Evolutionary conservation across 2,888 invertebrate species (phyloP), one percentile per base, ranked within the genome.

Genomic region (Lycocerus yunnanus): DNA sequence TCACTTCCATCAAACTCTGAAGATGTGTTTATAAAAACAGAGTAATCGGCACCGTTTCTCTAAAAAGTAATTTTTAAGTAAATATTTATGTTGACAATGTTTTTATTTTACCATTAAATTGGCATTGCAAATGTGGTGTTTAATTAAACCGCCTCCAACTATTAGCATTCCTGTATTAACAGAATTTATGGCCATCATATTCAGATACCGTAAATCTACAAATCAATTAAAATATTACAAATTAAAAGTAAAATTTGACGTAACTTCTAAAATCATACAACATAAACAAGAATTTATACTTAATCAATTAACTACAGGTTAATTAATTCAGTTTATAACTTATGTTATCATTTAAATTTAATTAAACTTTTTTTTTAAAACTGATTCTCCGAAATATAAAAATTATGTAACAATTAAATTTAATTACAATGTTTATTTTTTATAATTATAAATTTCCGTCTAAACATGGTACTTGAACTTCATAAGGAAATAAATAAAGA

Each of bases 91-190:
- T 13, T 61, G n/a, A n/a, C 6, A 13, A 15, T 18, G 16, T 18
- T 63, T 63, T 8, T 18, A 63, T 20, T 8, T 16, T 88, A 93
- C 93, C 99, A 99, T 99, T 72, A 99, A 90, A 90, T 99, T 99
- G 1, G 99, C 98, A 90, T 99, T 99, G 88, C 97, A 98, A 81
- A 99, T 98, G 85, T 99, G 99, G 88, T 99, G 99, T 87, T 99
- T 99, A n/a, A 99, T 90, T 0, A 99, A 89, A 9, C 98, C 98
- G 1, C 98, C 98, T 3, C 99, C 99, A 74, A 99, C 87, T 76
- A 99, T 97, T 58, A 99, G 94, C 92, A 99, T 95, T 11, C 99
- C 99, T n/a, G 96, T 94, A 84, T 97, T 94, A 18, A 92, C 89
- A 0, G 99, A 96, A 85, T 95, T 96, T 10, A 98, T 95, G 14